A percentile compares a stretch with the other conserved stretches of the same genome.
phyloP scores from a whole-genome alignment of 2,113 vertebrate species.

The Rutilus rutilus region DNA sequence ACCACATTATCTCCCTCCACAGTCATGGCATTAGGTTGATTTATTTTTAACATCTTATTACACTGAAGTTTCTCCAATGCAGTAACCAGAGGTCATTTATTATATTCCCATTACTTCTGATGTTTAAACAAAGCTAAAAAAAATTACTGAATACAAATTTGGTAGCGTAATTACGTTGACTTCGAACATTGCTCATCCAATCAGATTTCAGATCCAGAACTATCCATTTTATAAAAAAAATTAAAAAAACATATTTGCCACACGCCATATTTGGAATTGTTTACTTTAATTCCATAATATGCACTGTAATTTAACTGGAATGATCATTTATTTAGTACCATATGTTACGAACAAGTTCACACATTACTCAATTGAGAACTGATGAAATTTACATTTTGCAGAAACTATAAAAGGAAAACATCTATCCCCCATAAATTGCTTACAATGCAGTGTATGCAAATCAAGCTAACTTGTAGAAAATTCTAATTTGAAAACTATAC shows the following conservation, averaged over 20 bases:
- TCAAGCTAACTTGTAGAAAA: too few species aligned
- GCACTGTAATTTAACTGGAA: background rate
- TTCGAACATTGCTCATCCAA: background rate
- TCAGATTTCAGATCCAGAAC: background rate
- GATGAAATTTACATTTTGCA: background rate
- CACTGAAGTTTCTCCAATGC: constrained; percentile 9
- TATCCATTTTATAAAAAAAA: background rate
- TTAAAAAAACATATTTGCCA: background rate
- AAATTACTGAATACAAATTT: background rate
- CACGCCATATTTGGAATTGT: background rate
- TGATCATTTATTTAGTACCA: background rate
- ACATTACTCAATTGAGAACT: background rate
- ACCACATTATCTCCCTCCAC: constrained; percentile 5
- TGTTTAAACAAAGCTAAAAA: constrained; percentile 13
- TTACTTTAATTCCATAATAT: background rate
- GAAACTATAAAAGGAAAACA: background rate
- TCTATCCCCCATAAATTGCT: background rate
- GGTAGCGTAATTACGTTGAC: background rate
- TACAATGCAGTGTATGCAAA: background rate
- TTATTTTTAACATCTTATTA: constrained; percentile 33
- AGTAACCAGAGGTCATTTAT: constrained; percentile 30
- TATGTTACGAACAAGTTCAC: background rate
- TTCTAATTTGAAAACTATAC: background rate
- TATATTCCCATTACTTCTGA: constrained; percentile 13
- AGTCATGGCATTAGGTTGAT: background rate